Percentiles rank a stretch among this genome's conserved stretches.
These are phyloP conservation scores for Ciconia nigra DNA, from an alignment of 2,797 vertebrate species.

Conservation along the genomic window DNA sequence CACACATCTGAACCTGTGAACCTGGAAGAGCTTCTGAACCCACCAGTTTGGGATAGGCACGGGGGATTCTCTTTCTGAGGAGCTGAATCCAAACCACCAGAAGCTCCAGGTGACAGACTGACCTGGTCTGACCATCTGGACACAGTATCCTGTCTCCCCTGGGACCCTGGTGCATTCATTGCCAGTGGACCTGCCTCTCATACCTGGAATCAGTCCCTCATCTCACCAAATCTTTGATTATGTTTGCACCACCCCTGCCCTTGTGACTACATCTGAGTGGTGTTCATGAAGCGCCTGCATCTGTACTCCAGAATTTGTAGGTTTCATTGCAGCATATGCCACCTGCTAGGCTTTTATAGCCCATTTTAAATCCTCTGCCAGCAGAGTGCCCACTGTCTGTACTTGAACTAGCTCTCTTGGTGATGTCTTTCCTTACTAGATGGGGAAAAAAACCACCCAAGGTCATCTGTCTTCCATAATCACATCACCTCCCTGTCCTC, in stretches of 20 bases:
- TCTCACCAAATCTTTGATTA: neutral
- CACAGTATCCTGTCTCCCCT: neutral
- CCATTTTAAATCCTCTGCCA: neutral
- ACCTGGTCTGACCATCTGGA: no score
- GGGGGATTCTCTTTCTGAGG: neutral
- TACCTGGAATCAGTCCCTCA: neutral
- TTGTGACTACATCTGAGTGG: accelerated
- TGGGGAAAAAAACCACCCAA: neutral
- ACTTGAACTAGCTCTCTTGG: neutral
- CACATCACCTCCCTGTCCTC: neutral
- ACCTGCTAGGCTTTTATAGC: neutral
- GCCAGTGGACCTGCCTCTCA: neutral
- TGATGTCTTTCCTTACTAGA: neutral
- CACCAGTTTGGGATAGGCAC: accelerated
- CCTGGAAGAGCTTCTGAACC: neutral
- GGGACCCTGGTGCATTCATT: neutral
- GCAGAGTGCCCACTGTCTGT: neutral
- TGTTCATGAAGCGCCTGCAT: neutral
- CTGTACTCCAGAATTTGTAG: neutral
- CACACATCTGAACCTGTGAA: neutral
- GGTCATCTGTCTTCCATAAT: neutral
- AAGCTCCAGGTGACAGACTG: neutral
- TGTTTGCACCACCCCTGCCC: neutral
- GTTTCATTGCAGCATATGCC: neutral
- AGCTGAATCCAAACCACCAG: neutral